These are phyloP conservation scores for Ectemnius lituratus DNA, from an alignment of 2,888 invertebrate species.

Conservation along the genomic window DNA sequence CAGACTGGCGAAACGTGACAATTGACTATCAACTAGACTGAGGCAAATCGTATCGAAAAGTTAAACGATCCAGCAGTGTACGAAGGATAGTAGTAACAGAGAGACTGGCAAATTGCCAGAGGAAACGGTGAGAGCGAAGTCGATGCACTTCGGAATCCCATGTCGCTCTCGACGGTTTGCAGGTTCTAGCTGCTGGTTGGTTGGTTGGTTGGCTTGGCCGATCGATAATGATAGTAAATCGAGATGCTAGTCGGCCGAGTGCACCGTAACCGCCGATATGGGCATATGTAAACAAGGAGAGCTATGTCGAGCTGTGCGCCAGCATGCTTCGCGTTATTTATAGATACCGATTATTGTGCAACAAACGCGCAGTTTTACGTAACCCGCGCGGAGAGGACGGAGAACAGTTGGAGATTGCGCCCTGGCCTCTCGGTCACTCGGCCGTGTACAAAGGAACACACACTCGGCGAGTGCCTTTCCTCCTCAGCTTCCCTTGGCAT, in stretches of 20 bases:
- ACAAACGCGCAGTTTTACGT: slow-evolving; percentile 73
- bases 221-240: slow-evolving; percentile 32
- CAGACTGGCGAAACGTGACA: no score
- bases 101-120: neutral
- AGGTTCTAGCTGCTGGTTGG: neutral
- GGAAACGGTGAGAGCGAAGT: neutral
- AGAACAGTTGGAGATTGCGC: slow-evolving; percentile 29
- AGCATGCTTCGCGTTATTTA: slow-evolving; percentile 71
- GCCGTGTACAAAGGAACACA: slow-evolving; percentile 57
- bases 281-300: slow-evolving; percentile 61
- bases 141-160: neutral
- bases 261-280: slow-evolving; percentile 45
- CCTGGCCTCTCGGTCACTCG: slow-evolving; percentile 63
- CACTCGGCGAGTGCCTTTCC: slow-evolving; percentile 33
- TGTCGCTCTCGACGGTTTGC: neutral
- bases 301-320: slow-evolving; percentile 48
- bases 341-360: slow-evolving; percentile 76
- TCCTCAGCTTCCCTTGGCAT: slow-evolving; percentile 42
- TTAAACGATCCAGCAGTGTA: no score
- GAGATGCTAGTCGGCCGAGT: slow-evolving; percentile 31
- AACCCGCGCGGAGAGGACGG: slow-evolving; percentile 52
- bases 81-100: neutral
- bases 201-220: slow-evolving; percentile 1
- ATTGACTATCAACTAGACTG: no score
- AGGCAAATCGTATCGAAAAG: no score